phyloP scores from a whole-genome alignment of 2,888 invertebrate species.

The Chorisops tibialis region DNA sequence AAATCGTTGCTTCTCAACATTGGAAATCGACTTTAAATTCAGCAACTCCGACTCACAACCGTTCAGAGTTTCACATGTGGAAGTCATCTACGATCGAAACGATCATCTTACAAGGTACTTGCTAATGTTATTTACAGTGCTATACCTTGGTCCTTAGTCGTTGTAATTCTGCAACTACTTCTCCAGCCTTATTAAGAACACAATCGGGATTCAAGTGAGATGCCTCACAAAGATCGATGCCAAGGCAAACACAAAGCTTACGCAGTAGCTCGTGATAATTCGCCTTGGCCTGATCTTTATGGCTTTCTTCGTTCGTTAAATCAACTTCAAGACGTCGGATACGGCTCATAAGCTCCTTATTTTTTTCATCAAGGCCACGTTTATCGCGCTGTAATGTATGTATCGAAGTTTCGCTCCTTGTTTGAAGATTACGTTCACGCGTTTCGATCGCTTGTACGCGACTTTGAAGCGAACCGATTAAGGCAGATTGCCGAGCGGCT shows the following conservation, averaged over 20 bases:
- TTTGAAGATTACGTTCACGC: conserved; percentile 67
- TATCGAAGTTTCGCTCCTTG: conserved; percentile 63
- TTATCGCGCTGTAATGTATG: conserved; percentile 73
- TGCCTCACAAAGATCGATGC: conserved; percentile 66
- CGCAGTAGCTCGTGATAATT: conserved; percentile 70
- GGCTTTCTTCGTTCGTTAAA: conserved; percentile 68
- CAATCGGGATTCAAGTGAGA: conserved; percentile 66
- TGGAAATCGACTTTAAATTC: conserved; percentile 47
- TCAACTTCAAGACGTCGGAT: conserved; percentile 69
- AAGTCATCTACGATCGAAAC: conserved; percentile 34
- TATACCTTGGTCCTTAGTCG: conserved; percentile 59
- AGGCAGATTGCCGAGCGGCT: conserved; percentile 75
- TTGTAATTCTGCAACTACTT: conserved; percentile 70
- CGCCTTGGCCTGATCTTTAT: conserved; percentile 66
- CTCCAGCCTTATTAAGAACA: conserved; percentile 72
- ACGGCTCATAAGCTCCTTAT: conserved; percentile 73
- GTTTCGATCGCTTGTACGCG: conserved; percentile 77
- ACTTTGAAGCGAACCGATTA: conserved; percentile 75
- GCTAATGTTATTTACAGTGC: neutral
- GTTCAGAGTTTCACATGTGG: conserved; percentile 52
- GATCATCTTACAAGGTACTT: neutral
- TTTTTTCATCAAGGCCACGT: conserved; percentile 69
- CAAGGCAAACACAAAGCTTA: conserved; percentile 68
- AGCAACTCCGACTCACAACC: conserved; percentile 49
- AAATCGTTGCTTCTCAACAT: conserved; percentile 68